A percentile compares a stretch with the other conserved stretches of the same genome.
These are phyloP conservation scores for Trachelus tabidus DNA, from an alignment of 2,888 invertebrate genomes.

Conservation along the genomic window DNA sequence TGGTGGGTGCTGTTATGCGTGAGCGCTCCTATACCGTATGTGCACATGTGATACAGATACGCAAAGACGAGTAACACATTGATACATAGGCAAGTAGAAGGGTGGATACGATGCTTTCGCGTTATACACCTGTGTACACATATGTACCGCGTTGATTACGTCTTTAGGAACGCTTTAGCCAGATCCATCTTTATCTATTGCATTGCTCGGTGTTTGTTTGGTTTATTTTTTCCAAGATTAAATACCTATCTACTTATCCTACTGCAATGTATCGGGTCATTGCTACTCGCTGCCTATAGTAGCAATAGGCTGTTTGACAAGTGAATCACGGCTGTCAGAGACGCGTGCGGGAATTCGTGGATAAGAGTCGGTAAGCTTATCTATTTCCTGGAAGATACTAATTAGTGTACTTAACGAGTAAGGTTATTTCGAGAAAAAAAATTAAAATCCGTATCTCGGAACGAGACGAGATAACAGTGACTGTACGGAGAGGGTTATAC, in stretches of 20 bases:
- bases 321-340: neutral
- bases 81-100: slow-evolving; percentile 15
- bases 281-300: neutral
- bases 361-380: neutral
- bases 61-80: neutral
- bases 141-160: slow-evolving; percentile 6
- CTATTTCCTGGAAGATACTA: neutral
- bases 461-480: neutral
- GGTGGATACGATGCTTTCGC: neutral
- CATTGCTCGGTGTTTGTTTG: neutral
- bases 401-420: neutral
- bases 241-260: neutral
- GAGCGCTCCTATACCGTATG: slow-evolving; percentile 2
- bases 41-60: slow-evolving; percentile 18
- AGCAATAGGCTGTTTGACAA: neutral
- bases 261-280: neutral
- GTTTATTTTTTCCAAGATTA: neutral
- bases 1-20: neutral
- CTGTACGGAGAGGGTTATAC: neutral
- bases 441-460: neutral
- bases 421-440: neutral
- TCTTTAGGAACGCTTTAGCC: slow-evolving; percentile 4
- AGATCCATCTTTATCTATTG: neutral
- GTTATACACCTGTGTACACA: slow-evolving; percentile 22
- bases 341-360: neutral